These are phyloP conservation scores for Crenuchus spilurus DNA, from an alignment of 2,797 vertebrate genomes.

Conservation along the genomic window DNA sequence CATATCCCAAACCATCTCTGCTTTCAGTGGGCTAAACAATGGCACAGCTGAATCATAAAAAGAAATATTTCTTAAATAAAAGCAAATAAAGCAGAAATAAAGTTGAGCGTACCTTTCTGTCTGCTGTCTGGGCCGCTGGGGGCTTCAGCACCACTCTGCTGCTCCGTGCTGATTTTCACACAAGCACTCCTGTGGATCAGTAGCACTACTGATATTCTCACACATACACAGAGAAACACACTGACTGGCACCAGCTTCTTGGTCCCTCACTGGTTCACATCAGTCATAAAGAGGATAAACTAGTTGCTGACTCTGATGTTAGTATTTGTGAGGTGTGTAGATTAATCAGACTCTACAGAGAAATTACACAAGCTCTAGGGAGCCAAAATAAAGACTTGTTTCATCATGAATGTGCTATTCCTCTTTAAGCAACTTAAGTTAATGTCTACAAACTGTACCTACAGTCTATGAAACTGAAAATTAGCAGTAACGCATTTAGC, in stretches of 20 bases:
- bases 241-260: background rate
- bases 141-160: slow-evolving; percentile 62
- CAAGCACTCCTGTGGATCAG: slow-evolving; percentile 61
- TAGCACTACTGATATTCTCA: background rate
- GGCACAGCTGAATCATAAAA: slow-evolving; percentile 59
- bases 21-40: slow-evolving; percentile 73
- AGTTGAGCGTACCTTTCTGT: slow-evolving; percentile 73
- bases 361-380: background rate
- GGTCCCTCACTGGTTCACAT: slow-evolving; percentile 4
- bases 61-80: slow-evolving; percentile 73
- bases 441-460: background rate
- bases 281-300: background rate
- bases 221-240: background rate
- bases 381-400: background rate
- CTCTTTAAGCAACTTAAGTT: background rate
- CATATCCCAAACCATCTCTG: slow-evolving; percentile 34
- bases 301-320: background rate
- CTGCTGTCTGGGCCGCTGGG: slow-evolving; percentile 63
- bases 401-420: background rate
- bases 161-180: slow-evolving; percentile 62
- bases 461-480: background rate
- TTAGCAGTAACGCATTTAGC: background rate
- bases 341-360: background rate
- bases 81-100: slow-evolving; percentile 61
- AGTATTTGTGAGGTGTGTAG: too few relatives aligned